Evolutionary conservation across 2,113 vertebrate genomes (phyloP), one percentile per base, ranked within the genome.

Genomic region (Amblyornis subalaris): DNA sequence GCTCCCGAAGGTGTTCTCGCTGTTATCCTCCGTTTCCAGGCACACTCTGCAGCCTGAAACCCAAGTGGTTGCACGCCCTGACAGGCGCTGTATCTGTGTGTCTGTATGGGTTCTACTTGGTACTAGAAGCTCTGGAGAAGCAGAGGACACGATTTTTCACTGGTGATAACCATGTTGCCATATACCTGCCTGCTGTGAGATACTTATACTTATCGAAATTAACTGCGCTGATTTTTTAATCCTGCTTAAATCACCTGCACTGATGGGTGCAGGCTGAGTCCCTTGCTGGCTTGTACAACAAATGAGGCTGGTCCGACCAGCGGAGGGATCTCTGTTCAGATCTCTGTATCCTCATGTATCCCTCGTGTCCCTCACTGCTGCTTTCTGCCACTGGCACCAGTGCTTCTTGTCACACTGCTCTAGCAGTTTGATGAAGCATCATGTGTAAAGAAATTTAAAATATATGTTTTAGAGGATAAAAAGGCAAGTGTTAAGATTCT

Each of bases 291-390:
- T 58, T 6, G 2, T 62, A 24, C 10, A 67, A 25, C 35, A 33
- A 75, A 31, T 36, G 35, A 28, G 1, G 33, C 13, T 85, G 6
- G 25, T 36, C 16, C 76, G 33, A 61, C 14, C 7, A 48, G 22
- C 23, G 69, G 16, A 48, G 12, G 23, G 10, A 54, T 0, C 1
- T 2, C 7, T 48, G 9, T 35, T 44, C 22, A 33, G 4, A 14
- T 53, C 17, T 54, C 12, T 4, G 7, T 44, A 12, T n/a, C 33
- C 26, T 55, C 14, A 23, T 18, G 5, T 36, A 10, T 50, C 26
- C 7, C 18, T 58, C 26, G 10, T 36, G 6, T 22, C 35, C 10
- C 14, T 53, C 29, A 31, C 28, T 36, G 10, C 9, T 29, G 31
- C 10, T 35, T 72, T 36, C 22, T 16, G 2, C 24, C 4, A 14